Evolutionary conservation across 1,140 invertebrate species (phyloP), one percentile per base, ranked within the genome.

Genomic region (Megathymus violae): DNA sequence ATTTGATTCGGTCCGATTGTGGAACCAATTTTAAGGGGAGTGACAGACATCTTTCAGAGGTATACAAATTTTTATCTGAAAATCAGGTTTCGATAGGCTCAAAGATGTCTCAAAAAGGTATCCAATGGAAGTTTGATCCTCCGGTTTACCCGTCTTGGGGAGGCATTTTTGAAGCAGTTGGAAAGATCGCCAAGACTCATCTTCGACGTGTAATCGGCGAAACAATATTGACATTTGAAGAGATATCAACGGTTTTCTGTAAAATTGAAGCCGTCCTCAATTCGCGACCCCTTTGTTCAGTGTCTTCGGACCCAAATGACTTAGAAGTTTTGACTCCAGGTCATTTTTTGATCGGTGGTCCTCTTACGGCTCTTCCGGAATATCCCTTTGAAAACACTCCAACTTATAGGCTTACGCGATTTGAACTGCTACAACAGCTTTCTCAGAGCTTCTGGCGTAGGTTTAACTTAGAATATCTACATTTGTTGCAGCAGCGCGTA

Each of bases 401-500:
- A 9, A 3, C 17, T 10, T 43, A 40, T 31, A 22, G 60, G 9
- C 25, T 62, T 25, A 22, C 47, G 15, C 60, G 60, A 22, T 62
- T 51, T 41, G 25, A 62, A 40, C 15, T 62, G 40, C 19, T 62
- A 38, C 60, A 62, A 25, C 47, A 62, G 15, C 47, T 52, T 40
- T 59, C 63, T 27, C 46, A 58, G 46, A 34, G 54, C 11, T 58
- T 58, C 15, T 58, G 54, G 54, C 54, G 54, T 25, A 34, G 54
- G 11, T 58, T 58, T 31, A 58, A 17, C 34, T 46, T 58, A 19
- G 41, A 58, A 13, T 58, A 58, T 13, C 15, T 44, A 16, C 54
- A 44, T 34, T 58, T 58, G 41, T 19, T 58, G 41, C 54, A 58
- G 41, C 52, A 58, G 22, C 51, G 52, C 7, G 47, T 50, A 25